Evolutionary conservation across 1,140 invertebrate species (phyloP).

Genomic region (Bilobella aurantiaca): DNA sequence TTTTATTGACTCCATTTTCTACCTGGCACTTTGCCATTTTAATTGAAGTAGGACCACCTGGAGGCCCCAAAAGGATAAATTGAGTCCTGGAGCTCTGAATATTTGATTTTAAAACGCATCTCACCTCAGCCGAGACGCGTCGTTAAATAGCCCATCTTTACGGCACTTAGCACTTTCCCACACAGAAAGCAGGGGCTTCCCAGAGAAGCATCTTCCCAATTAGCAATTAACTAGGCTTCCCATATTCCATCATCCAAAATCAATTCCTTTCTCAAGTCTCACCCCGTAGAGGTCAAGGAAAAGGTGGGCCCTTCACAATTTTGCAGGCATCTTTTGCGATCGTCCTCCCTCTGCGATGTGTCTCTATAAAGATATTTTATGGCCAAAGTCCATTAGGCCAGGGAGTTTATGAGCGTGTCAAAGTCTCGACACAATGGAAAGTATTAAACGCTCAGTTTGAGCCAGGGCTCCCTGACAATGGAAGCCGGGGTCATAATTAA

Average conservation of each 20-base stretch:
- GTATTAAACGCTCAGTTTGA: slow-evolving; percentile 7
- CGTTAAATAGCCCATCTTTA: too few species aligned
- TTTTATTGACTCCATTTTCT: too few species aligned
- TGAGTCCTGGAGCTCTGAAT: not conserved
- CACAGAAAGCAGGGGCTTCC: too few species aligned
- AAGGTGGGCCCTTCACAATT: too few species aligned
- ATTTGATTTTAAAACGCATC: not conserved
- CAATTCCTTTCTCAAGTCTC: too few species aligned
- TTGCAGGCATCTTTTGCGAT: too few species aligned
- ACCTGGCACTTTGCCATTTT: not conserved
- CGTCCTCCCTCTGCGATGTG: too few species aligned
- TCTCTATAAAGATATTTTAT: not conserved
- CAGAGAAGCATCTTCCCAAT: not conserved
- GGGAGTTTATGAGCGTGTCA: slow-evolving; percentile 5
- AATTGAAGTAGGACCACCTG: not conserved
- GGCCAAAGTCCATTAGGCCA: too few species aligned
- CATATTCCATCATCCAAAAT: too few species aligned
- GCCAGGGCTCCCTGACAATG: not conserved
- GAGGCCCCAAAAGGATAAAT: too few species aligned
- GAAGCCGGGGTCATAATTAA: not conserved
- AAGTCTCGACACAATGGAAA: not conserved
- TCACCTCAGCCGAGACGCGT: not conserved
- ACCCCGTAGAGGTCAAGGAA: too few species aligned
- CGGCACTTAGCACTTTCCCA: too few species aligned
- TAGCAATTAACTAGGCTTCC: not conserved